A percentile compares a stretch with the other conserved stretches of the same genome.
phyloP scores from a whole-genome alignment of 2,888 invertebrate species.

The Zootermopsis nevadensis region DNA sequence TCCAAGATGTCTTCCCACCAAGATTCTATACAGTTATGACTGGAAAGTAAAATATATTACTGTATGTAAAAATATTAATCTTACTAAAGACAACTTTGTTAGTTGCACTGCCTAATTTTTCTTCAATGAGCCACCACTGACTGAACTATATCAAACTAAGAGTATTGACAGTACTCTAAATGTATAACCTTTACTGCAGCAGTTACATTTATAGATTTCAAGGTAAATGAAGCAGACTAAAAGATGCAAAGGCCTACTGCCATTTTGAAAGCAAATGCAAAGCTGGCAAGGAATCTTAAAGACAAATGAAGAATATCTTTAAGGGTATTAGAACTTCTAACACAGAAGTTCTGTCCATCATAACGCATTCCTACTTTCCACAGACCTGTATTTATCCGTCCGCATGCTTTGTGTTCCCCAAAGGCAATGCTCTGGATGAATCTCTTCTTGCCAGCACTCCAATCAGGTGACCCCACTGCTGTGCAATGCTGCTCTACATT shows the following conservation, averaged over 20 bases:
- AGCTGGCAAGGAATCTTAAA: background rate
- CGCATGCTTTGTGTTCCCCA: slow-evolving; percentile 74
- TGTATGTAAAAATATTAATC: too few relatives aligned
- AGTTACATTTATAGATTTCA: background rate
- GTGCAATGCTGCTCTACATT: slow-evolving; percentile 69
- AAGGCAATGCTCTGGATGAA: slow-evolving; percentile 79
- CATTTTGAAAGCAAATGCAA: slow-evolving; percentile 22
- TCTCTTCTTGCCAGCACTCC: slow-evolving; percentile 69
- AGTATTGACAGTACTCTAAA: background rate
- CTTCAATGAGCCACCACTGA: background rate
- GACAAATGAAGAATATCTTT: background rate
- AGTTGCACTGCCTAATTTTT: too few relatives aligned
- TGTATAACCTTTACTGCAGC: background rate
- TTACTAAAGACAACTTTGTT: too few relatives aligned
- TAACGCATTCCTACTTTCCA: background rate
- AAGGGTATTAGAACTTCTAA: background rate
- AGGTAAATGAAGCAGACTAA: slow-evolving; percentile 22
- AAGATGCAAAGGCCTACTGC: background rate
- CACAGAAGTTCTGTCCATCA: background rate
- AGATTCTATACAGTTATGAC: too few relatives aligned
- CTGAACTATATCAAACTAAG: background rate
- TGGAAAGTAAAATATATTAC: too few relatives aligned
- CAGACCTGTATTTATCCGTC: slow-evolving; percentile 55
- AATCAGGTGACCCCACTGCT: slow-evolving; percentile 68
- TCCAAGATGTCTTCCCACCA: too few relatives aligned